These are phyloP conservation scores for Perccottus glenii DNA, from an alignment of 2,113 vertebrate species.

Conservation along the genomic window DNA sequence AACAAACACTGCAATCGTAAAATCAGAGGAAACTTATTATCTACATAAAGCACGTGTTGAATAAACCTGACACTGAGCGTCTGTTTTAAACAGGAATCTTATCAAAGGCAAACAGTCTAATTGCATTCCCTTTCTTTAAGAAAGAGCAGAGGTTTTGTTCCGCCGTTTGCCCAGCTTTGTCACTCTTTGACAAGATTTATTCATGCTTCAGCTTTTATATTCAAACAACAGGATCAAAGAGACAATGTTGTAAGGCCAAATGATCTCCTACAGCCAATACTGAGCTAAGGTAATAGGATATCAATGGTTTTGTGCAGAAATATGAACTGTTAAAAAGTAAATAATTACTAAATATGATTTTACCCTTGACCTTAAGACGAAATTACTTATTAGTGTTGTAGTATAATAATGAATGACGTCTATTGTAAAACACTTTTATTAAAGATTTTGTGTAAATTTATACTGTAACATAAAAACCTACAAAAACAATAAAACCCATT, in stretches of 20 bases:
- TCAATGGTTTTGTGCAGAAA: neutral
- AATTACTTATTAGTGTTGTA: neutral
- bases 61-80: conserved; percentile 20
- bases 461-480: neutral
- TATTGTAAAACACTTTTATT: too few species aligned
- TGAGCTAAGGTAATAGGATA: conserved; percentile 1
- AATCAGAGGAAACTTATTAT: conserved; percentile 25
- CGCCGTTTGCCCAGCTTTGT: conserved; percentile 18
- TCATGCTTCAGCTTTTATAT: conserved; percentile 14
- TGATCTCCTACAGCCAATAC: conserved; percentile 3
- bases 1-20: conserved; percentile 26
- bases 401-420: too few species aligned
- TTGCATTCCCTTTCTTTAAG: conserved; percentile 30
- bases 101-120: conserved; percentile 20
- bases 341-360: too few species aligned
- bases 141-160: conserved; percentile 41
- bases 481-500: too few species aligned
- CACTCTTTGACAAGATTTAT: conserved; percentile 19
- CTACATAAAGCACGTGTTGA: conserved; percentile 18
- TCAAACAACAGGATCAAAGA: conserved; percentile 12
- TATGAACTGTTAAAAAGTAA: too few species aligned
- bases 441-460: neutral
- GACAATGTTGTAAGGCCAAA: conserved; percentile 2
- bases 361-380: too few species aligned
- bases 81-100: conserved; percentile 11